Evolutionary conservation across 2,888 invertebrate species (phyloP).

Genomic region (Papilio protenor): DNA sequence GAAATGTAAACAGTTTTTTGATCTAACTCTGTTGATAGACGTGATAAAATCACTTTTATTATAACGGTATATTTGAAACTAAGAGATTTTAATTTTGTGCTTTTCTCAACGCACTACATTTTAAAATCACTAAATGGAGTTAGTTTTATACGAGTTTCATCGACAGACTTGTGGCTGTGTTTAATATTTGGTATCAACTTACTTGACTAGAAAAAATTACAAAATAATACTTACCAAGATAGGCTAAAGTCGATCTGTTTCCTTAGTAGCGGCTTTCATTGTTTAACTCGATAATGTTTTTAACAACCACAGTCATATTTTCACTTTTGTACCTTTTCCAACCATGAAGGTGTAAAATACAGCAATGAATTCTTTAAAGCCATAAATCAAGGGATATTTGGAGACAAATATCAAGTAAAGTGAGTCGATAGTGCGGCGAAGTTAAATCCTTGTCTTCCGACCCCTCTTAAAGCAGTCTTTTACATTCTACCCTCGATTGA

Average conservation of each 20-base stretch:
- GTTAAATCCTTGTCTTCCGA: slow-evolving; percentile 15
- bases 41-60: not conserved
- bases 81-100: not conserved
- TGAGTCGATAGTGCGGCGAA: slow-evolving; percentile 2
- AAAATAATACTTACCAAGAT: no score
- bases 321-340: not conserved
- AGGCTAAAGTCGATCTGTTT: not conserved
- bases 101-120: not conserved
- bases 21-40: slow-evolving; percentile 17
- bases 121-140: not conserved
- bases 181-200: no score
- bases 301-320: not conserved
- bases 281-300: not conserved
- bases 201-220: no score
- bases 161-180: no score
- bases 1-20: slow-evolving; percentile 29
- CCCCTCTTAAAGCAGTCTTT: not conserved
- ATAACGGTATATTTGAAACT: not conserved
- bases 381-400: slow-evolving; percentile 4
- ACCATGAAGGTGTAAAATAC: not conserved
- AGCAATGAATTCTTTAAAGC: not conserved
- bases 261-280: not conserved
- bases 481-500: slow-evolving; percentile 3
- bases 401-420: slow-evolving; percentile 9
- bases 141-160: not conserved